Evolutionary conservation across 1,140 invertebrate genomes (phyloP).

Genomic region (Piezodorus guildinii): DNA sequence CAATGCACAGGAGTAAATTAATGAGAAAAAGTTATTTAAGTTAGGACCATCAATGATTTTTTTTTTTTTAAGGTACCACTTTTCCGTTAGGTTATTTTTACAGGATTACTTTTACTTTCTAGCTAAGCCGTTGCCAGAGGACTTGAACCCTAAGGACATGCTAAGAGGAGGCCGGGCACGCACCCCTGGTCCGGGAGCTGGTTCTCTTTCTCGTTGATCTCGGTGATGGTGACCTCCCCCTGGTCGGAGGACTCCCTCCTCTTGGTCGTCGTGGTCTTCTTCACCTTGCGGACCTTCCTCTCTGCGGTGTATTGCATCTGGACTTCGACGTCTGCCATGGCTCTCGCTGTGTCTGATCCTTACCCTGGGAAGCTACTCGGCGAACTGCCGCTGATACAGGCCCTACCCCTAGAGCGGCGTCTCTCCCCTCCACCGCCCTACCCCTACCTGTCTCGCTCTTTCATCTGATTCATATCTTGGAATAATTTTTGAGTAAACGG

Average conservation of each 20-base stretch:
- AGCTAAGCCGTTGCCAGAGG: too few relatives aligned
- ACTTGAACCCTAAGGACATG: too few relatives aligned
- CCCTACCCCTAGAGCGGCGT: slow-evolving; percentile 18
- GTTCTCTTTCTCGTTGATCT: slow-evolving; percentile 56
- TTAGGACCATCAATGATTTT: too few relatives aligned
- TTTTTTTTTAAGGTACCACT: too few relatives aligned
- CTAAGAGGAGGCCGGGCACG: neutral
- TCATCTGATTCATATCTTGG: neutral
- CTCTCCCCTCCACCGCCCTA: slow-evolving; percentile 23
- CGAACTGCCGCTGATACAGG: slow-evolving; percentile 29
- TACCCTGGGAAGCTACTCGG: slow-evolving; percentile 17
- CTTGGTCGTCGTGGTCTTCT: slow-evolving; percentile 68
- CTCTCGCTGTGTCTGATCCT: slow-evolving; percentile 14
- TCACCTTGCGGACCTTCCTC: slow-evolving; percentile 78
- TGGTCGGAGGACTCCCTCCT: slow-evolving; percentile 54
- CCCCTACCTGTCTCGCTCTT: slow-evolving; percentile 26
- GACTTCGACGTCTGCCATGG: slow-evolving; percentile 76
- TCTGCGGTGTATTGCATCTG: slow-evolving; percentile 71
- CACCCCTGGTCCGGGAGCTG: slow-evolving; percentile 40
- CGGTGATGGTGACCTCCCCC: slow-evolving; percentile 61
- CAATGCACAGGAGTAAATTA: too few relatives aligned
- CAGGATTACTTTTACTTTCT: too few relatives aligned
- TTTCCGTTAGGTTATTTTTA: too few relatives aligned
- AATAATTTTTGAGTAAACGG: too few relatives aligned
- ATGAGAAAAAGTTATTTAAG: too few relatives aligned